Evolutionary conservation across 2,888 invertebrate species (phyloP).

Genomic region (Balanococcus diminutus): DNA sequence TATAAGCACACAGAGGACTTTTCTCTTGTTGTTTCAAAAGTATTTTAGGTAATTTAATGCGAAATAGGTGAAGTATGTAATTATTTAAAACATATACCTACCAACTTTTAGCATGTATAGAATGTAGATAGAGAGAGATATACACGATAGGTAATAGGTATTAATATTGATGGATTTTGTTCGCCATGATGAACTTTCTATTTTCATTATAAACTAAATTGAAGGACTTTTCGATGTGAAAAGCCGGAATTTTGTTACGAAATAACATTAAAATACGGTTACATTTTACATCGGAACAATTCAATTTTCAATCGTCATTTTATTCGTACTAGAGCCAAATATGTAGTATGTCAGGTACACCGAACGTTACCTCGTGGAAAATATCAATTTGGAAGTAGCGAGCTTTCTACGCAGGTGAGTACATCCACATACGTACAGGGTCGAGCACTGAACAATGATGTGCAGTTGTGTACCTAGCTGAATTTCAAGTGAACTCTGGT

Average conservation of each 20-base stretch:
- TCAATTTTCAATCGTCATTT: neutral
- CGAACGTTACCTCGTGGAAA: too few species aligned
- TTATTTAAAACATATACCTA: neutral
- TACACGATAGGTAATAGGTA: too few species aligned
- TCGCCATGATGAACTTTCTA: neutral
- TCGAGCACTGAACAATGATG: too few species aligned
- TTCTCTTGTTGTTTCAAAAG: neutral
- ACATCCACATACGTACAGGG: too few species aligned
- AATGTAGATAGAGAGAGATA: neutral
- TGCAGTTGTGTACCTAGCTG: too few species aligned
- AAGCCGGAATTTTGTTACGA: neutral
- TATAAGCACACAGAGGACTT: too few species aligned
- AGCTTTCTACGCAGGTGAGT: too few species aligned
- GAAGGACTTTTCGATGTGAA: neutral
- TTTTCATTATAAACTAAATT: neutral
- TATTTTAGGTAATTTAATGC: neutral
- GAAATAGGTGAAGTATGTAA: neutral
- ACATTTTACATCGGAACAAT: neutral
- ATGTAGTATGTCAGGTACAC: too few species aligned
- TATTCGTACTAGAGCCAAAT: too few species aligned
- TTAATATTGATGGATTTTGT: conserved; percentile 4
- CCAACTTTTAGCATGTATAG: too few species aligned
- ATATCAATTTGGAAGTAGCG: too few species aligned
- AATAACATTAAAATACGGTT: neutral
- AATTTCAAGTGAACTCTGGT: too few species aligned